phyloP scores from a whole-genome alignment of 2,113 vertebrate species.

The Myiozetetes cayanensis region DNA sequence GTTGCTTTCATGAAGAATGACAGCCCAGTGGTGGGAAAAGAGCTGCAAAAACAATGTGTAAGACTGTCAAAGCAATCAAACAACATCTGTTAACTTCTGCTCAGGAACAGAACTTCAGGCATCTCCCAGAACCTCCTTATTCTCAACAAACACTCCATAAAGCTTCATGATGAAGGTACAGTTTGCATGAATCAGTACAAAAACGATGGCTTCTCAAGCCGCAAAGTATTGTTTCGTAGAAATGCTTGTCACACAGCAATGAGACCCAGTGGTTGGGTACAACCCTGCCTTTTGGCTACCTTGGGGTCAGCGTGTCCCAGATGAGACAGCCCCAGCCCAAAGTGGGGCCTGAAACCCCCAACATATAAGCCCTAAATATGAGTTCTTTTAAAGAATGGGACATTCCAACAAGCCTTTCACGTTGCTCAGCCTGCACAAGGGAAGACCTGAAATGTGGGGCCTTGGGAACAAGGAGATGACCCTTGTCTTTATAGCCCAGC shows the following conservation, averaged over 20 bases:
- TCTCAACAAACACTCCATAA: background rate
- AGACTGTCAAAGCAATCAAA: background rate
- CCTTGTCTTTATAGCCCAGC: background rate
- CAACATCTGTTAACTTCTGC: background rate
- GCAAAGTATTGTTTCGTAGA: background rate
- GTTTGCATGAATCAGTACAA: background rate
- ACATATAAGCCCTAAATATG: background rate
- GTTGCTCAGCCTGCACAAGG: background rate
- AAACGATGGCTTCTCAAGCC: background rate
- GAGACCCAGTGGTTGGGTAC: background rate
- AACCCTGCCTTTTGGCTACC: background rate
- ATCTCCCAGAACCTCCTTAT: background rate
- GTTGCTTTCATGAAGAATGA: background rate
- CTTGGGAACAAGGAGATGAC: background rate
- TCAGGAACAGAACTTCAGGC: background rate
- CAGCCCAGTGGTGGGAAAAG: background rate
- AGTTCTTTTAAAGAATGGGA: background rate
- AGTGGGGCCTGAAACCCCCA: background rate
- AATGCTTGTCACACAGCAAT: background rate
- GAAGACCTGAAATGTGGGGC: background rate
- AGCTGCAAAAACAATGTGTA: background rate
- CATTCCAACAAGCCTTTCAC: background rate
- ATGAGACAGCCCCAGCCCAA: background rate
- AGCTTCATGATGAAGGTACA: background rate
- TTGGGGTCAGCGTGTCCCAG: background rate